A percentile compares a stretch with the other conserved stretches of the same genome.
These are phyloP conservation scores for Lucilia sericata DNA, from an alignment of 1,140 invertebrate species.

Conservation along the genomic window DNA sequence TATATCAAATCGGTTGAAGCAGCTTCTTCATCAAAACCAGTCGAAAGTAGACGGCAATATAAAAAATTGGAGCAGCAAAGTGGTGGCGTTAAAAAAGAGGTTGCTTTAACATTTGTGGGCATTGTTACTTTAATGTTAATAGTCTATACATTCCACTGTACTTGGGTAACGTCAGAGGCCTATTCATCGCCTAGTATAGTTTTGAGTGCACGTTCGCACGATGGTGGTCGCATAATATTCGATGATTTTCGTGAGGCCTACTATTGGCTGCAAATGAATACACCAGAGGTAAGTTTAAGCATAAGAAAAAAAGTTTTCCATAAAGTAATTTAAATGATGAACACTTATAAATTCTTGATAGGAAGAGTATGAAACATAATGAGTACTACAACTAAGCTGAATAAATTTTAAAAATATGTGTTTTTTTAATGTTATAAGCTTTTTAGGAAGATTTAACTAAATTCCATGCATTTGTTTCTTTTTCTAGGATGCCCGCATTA, in stretches of 20 bases:
- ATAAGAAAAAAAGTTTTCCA: background rate
- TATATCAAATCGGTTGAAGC: constrained; percentile 90
- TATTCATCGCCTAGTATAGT: constrained; percentile 98
- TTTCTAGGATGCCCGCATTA: constrained; percentile 88
- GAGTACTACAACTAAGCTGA: constrained; percentile 49
- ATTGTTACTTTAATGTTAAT: constrained; percentile 88
- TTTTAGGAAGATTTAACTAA: background rate
- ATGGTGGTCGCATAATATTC: constrained; percentile 95
- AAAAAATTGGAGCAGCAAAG: constrained; percentile 82
- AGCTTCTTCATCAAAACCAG: constrained; percentile 51
- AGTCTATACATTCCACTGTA: constrained; percentile 96
- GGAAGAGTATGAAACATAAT: constrained; percentile 54
- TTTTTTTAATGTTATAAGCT: background rate
- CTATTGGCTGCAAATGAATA: constrained; percentile 98
- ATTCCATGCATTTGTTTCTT: constrained; percentile 36
- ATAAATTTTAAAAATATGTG: background rate
- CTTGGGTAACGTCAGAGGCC: constrained; percentile 99
- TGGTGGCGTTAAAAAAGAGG: constrained; percentile 89
- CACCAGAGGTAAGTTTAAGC: constrained; percentile 77
- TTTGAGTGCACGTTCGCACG: constrained; percentile 92
- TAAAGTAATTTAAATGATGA: constrained; percentile 46
- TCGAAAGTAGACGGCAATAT: constrained; percentile 70
- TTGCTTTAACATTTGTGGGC: constrained; percentile 86
- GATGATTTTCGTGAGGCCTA: constrained; percentile 98
- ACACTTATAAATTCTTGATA: constrained; percentile 52